Conservation (phyloP, 2,113 vertebrate genomes). For the Motacilla tschutschensis region DNA sequence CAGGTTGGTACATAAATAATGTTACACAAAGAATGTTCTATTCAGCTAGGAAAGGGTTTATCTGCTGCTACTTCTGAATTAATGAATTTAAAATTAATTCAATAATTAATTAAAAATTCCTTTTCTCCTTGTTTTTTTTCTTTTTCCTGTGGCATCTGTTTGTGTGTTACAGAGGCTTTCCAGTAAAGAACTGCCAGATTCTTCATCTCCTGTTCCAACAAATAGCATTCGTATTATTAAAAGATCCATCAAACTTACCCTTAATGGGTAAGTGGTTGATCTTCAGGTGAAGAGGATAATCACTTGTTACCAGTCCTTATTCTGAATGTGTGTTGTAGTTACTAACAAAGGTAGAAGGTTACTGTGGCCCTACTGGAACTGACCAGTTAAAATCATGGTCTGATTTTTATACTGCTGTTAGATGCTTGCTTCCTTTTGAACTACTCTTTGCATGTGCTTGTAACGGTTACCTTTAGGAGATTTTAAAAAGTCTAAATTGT, state of each 20-base stretch:
- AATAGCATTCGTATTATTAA: conserved; percentile 91
- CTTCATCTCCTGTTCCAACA: conserved; percentile 90
- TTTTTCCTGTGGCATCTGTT: background rate
- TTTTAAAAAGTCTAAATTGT: conserved; percentile 31
- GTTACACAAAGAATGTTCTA: background rate
- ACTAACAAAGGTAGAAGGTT: conserved; percentile 17
- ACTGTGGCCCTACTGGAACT: background rate
- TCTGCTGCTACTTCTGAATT: background rate
- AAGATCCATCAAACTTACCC: conserved; percentile 95
- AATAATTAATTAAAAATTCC: background rate
- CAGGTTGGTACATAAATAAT: background rate
- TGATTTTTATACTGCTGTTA: conserved; percentile 50
- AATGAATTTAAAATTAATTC: background rate
- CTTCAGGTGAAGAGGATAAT: conserved; percentile 69
- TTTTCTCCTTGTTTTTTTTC: background rate
- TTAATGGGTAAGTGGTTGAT: conserved; percentile 83
- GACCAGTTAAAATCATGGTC: conserved; percentile 36
- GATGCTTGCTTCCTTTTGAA: conserved; percentile 41
- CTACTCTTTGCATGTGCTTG: conserved; percentile 19
- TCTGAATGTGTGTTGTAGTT: background rate
- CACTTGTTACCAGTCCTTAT: background rate
- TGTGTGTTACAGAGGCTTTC: conserved; percentile 83
- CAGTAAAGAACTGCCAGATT: conserved; percentile 95
- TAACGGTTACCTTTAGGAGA: conserved; percentile 26
- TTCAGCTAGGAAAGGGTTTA: background rate